A percentile compares a stretch with the other conserved stretches of the same genome.
Conservation (phyloP, 2,797 vertebrate species). For the Coluber constrictor region DNA sequence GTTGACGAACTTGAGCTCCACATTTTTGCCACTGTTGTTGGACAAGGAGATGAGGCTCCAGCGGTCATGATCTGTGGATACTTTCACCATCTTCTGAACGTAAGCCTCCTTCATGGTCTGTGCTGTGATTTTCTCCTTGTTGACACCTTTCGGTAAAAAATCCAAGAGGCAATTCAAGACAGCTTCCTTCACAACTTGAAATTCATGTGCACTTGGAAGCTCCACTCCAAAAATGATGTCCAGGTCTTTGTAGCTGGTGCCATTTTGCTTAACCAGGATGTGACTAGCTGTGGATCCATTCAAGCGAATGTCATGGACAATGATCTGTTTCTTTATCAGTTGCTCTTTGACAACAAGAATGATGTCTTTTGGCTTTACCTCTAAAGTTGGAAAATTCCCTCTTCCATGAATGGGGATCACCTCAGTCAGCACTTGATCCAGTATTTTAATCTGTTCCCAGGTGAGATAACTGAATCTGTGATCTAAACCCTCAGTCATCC, state of each 20-base stretch:
- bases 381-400: slow-evolving; percentile 94
- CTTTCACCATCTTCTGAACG: slow-evolving; percentile 98
- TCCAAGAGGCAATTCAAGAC: slow-evolving; percentile 88
- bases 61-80: slow-evolving; percentile 86
- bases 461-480: slow-evolving; percentile 89
- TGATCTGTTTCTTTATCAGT: slow-evolving; percentile 83
- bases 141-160: slow-evolving; percentile 88
- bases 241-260: slow-evolving; percentile 92
- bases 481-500: slow-evolving; percentile 82
- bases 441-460: slow-evolving; percentile 86
- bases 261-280: slow-evolving; percentile 86
- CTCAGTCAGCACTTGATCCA: slow-evolving; percentile 90
- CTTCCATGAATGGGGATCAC: slow-evolving; percentile 92
- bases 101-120: slow-evolving; percentile 94
- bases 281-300: slow-evolving; percentile 97
- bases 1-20: slow-evolving; percentile 94
- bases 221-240: slow-evolving; percentile 95
- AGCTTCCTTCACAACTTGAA: slow-evolving; percentile 90
- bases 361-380: slow-evolving; percentile 91
- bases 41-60: slow-evolving; percentile 98
- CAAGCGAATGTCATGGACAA: slow-evolving; percentile 85
- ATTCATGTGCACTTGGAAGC: slow-evolving; percentile 86
- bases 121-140: slow-evolving; percentile 91
- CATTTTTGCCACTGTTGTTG: slow-evolving; percentile 95
- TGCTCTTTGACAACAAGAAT: slow-evolving; percentile 85